Base-by-base conservation (phyloP, 1,140 invertebrate genomes). In the Panagrolaimus sp. region DNA sequence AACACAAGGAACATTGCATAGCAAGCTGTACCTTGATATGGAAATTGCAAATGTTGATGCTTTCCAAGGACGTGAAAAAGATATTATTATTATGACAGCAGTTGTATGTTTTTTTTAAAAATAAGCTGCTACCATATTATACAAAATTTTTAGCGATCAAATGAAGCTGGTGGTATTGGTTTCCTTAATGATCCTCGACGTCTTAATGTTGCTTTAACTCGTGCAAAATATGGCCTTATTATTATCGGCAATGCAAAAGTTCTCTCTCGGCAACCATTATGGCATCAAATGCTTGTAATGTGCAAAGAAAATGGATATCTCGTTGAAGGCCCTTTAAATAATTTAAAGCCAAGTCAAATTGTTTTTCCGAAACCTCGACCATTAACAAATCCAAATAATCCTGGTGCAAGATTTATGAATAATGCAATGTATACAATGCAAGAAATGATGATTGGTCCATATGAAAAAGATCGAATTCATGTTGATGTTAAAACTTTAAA, bases 11-110 rank as follows among this genome's bases (percentile, higher is more conserved):
- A 91, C 92, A 3, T 85, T 99, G 9, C 93, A 98, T 81, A 90
- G 92, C 7, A 96, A 97, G 83, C 84, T 98, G 0, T 99, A 99
- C 84, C 92, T 97, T 84, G 95, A 98, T 83, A 96, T 98, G 61
- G 96, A 99, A 85, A 94, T 99, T 0, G 96, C 96, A 0, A 98
- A 94, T 85, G 96, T 99, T 9, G 96, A 99, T 84, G 96, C 96
- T 2, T 99, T 99, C 83, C 87, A 84, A 81, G 89, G 96, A 0
- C 86, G 96, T 63, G 96, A 99, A 80, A 99, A 99, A 82, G 96
- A 99, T 81, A 92, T 98, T 53, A 88, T 88, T 67, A 97, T 99
- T 88, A 92, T 97, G 0, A 89, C 88, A 0, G 98, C 79, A 87
- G 96, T 87, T 86, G n/a, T n/a, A n/a, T n/a, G n/a, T n/a, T n/a